Evolutionary conservation across 2,797 vertebrate species (phyloP).

Genomic region (Poliocrania exsul): DNA sequence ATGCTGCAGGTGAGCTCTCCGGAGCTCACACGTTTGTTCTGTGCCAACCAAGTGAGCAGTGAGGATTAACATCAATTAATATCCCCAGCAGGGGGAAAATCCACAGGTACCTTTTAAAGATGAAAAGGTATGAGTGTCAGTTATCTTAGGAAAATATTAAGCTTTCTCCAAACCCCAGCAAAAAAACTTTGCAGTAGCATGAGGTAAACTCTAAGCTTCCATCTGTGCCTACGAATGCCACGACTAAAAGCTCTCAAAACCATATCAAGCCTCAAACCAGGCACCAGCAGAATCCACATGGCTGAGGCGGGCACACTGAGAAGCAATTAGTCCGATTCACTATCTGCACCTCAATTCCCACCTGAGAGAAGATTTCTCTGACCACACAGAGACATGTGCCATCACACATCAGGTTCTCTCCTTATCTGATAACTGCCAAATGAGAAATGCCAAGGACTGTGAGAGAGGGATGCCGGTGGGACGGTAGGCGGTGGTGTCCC

Average conservation of each 20-base stretch:
- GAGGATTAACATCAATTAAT: neutral
- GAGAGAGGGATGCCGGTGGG: neutral
- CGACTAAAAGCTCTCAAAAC: neutral
- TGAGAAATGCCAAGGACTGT: neutral
- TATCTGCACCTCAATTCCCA: neutral
- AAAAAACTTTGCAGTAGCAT: neutral
- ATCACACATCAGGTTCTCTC: neutral
- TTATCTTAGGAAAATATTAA: neutral
- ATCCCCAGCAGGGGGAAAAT: neutral
- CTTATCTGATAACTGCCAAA: neutral
- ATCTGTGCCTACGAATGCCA: neutral
- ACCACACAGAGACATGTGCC: fast-evolving
- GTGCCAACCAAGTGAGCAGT: fast-evolving
- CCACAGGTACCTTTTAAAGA: neutral
- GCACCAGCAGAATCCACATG: neutral
- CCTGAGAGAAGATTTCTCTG: fast-evolving
- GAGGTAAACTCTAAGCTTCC: neutral
- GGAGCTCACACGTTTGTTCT: neutral
- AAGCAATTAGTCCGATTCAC: neutral
- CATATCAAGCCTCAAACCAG: neutral
- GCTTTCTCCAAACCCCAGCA: neutral
- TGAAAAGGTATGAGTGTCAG: neutral
- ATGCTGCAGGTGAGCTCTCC: neutral
- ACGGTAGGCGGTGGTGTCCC: neutral
- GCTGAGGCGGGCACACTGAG: neutral